Percentiles rank a stretch among this genome's conserved stretches.
Evolutionary conservation across 2,888 invertebrate species (phyloP).

Genomic region (Tenthredo amoena): DNA sequence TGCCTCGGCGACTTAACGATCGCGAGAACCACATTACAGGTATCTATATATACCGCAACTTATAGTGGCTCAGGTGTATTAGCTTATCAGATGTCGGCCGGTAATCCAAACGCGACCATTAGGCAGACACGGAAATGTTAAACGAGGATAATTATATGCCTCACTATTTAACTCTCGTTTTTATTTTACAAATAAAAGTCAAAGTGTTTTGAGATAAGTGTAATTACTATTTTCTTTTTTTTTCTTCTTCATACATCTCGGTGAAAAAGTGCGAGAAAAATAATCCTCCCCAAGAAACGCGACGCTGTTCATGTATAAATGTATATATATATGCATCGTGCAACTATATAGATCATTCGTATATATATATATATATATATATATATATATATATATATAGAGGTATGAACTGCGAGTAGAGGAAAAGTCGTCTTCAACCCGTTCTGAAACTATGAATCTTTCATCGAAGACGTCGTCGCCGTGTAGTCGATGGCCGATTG

Average conservation of each 20-base stretch:
- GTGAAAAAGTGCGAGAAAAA: not conserved
- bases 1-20: slow-evolving; percentile 40
- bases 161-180: not conserved
- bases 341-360: slow-evolving; percentile 10
- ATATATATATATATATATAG: too few relatives aligned
- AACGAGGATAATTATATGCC: slow-evolving; percentile 1
- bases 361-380: not conserved
- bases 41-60: not conserved
- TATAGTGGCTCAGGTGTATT: slow-evolving; percentile 35
- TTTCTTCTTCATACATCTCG: not conserved
- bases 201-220: not conserved
- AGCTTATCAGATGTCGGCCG: slow-evolving; percentile 45
- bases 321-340: slow-evolving; percentile 13
- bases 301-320: not conserved
- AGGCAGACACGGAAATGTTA: slow-evolving; percentile 22
- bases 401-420: not conserved
- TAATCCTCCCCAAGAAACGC: not conserved
- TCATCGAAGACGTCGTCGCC: slow-evolving; percentile 51
- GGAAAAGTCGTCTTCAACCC: slow-evolving; percentile 45
- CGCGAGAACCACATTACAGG: slow-evolving; percentile 38
- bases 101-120: slow-evolving; percentile 43
- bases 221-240: not conserved
- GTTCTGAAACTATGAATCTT: slow-evolving; percentile 53
- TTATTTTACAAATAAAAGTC: not conserved
- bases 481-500: slow-evolving; percentile 46